Evolutionary conservation across 2,113 vertebrate genomes (phyloP).

Genomic region (Colinus virginianus): DNA sequence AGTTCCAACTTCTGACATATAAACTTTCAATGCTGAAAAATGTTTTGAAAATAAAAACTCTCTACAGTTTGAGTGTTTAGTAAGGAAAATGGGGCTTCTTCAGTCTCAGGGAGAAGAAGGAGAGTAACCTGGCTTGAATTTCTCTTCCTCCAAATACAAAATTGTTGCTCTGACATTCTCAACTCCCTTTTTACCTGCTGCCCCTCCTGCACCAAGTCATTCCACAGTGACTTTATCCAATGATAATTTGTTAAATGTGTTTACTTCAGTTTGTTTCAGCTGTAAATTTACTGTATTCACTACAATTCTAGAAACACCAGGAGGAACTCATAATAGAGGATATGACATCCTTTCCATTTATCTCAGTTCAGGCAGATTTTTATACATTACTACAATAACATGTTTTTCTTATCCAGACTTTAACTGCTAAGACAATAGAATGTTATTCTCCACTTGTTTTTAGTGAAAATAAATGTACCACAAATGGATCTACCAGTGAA

Average conservation of each 20-base stretch:
- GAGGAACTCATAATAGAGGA: not conserved
- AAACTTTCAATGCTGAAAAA: not conserved
- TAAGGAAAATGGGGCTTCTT: not conserved
- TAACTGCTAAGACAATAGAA: not conserved
- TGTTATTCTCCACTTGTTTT: not conserved
- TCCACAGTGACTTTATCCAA: not conserved
- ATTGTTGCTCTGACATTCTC: not conserved
- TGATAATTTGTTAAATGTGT: not conserved
- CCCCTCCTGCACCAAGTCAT: not conserved
- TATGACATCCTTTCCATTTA: not conserved
- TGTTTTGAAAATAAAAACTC: not conserved
- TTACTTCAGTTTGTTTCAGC: not conserved
- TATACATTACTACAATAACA: not conserved
- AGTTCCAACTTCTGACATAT: not conserved
- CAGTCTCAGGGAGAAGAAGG: not conserved
- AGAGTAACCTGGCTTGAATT: not conserved
- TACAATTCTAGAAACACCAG: not conserved
- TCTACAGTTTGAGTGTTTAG: not conserved
- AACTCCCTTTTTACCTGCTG: not conserved
- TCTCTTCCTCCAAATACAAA: not conserved
- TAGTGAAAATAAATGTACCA: not conserved
- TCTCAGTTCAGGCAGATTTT: not conserved
- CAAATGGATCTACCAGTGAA: not conserved
- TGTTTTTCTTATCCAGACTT: not conserved
- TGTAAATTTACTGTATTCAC: too few relatives aligned